Conservation (phyloP, 2,888 invertebrate genomes). For the Toxonevra muliebris region DNA sequence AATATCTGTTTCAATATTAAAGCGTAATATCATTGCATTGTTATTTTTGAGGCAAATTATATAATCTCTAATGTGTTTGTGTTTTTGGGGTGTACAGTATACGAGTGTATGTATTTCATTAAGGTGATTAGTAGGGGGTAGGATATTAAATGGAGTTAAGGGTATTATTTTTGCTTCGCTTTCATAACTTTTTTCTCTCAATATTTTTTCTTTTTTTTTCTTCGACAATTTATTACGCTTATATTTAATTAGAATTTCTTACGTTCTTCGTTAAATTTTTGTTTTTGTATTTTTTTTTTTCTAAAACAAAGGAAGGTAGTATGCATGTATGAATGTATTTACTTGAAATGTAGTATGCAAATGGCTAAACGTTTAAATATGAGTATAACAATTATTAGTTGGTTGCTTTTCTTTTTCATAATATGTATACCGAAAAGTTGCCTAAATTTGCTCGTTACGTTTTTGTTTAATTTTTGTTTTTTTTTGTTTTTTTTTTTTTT, state of each 20-base stretch:
- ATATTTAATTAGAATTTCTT: constrained; percentile 38
- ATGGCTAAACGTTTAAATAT: no score
- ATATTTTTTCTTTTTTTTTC: no score
- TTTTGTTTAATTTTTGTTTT: constrained; percentile 23
- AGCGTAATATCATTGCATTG: constrained; percentile 15
- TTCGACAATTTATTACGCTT: constrained; percentile 34
- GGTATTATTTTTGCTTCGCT: constrained; percentile 31
- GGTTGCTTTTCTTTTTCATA: constrained; percentile 20
- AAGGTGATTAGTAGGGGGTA: no score
- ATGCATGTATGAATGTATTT: constrained; percentile 9
- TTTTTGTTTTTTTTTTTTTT: constrained; percentile 17
- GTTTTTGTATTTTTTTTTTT: constrained; percentile 38
- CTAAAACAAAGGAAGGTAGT: neutral
- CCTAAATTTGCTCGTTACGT: constrained; percentile 11
- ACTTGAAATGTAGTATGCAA: no score
- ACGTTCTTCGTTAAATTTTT: constrained; percentile 14
- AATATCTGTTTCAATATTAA: neutral
- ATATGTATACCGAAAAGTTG: constrained; percentile 31
- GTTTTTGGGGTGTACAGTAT: no score
- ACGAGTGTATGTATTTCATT: no score
- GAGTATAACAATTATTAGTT: no score
- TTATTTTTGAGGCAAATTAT: neutral
- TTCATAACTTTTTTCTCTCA: no score
- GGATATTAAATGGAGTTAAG: constrained; percentile 16
- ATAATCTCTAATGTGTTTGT: no score